Percentiles rank a stretch among this genome's conserved stretches.
Evolutionary conservation across 2,797 vertebrate genomes (phyloP).

Genomic region (Coccyzus lansbergi): DNA sequence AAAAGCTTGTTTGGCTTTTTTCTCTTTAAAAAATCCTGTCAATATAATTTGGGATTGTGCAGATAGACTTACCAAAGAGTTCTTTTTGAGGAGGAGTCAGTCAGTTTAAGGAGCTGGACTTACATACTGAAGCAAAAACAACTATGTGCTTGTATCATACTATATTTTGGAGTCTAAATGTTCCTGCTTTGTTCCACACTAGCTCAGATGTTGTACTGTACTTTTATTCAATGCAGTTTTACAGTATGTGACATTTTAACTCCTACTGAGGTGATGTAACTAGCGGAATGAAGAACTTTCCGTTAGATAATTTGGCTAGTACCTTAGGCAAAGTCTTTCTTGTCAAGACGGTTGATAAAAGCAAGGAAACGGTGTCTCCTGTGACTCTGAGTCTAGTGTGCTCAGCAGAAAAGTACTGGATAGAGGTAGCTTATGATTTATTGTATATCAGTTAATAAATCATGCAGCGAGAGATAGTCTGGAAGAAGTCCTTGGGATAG

Average conservation of each 20-base stretch:
- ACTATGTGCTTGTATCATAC: neutral
- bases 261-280: neutral
- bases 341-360: neutral
- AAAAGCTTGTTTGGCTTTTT: neutral
- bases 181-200: neutral
- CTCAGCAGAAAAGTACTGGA: neutral
- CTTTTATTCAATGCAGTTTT: neutral
- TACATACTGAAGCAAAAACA: neutral
- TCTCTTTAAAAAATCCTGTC: neutral
- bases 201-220: neutral
- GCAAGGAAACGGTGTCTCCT: neutral
- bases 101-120: neutral
- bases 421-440: neutral
- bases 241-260: neutral
- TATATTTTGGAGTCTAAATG: neutral
- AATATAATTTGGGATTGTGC: neutral
- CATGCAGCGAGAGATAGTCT: neutral
- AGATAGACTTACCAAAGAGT: neutral
- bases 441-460: neutral
- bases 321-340: neutral
- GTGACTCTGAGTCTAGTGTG: neutral
- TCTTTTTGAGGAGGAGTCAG: neutral
- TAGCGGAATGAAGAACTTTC: neutral
- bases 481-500: neutral
- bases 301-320: neutral